Evolutionary conservation across 2,888 invertebrate species (phyloP).

Genomic region (Melanchra persicariae): DNA sequence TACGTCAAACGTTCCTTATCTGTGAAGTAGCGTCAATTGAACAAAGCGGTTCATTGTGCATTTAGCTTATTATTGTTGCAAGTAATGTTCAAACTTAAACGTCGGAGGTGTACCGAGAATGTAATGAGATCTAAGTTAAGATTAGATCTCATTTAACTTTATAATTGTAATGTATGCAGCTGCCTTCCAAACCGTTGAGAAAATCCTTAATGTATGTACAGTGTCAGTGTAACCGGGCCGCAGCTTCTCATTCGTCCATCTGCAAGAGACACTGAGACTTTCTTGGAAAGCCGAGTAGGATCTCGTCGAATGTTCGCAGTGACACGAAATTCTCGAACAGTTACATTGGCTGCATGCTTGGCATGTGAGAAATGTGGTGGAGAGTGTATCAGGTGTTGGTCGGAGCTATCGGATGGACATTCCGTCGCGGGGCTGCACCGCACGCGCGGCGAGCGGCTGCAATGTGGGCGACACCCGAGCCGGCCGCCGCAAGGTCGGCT

Average conservation of each 20-base stretch:
- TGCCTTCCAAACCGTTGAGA: conserved; percentile 18
- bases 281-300: conserved; percentile 62
- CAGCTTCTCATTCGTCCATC: conserved; percentile 30
- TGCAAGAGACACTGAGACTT: conserved; percentile 50
- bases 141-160: conserved; percentile 33
- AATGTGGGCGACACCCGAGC: conserved; percentile 87
- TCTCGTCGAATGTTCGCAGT: conserved; percentile 55
- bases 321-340: conserved; percentile 73
- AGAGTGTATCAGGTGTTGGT: conserved; percentile 86
- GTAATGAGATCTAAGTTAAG: conserved; percentile 34
- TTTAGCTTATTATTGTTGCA: conserved; percentile 25
- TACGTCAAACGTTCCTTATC: conserved; percentile 50
- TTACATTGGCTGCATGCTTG: conserved; percentile 79
- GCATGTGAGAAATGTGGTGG: conserved; percentile 81
- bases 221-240: conserved; percentile 23
- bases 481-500: conserved; percentile 87
- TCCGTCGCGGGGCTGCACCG: conserved; percentile 86
- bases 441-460: conserved; percentile 87
- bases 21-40: conserved; percentile 21
- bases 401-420: conserved; percentile 86
- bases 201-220: conserved; percentile 15
- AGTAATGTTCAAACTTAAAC: conserved; percentile 14
- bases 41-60: conserved; percentile 28
- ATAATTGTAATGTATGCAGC: conserved; percentile 7
- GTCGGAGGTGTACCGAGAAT: conserved; percentile 23